Evolutionary conservation across 2,888 invertebrate species (phyloP).

Genomic region (Drosophila cognata): DNA sequence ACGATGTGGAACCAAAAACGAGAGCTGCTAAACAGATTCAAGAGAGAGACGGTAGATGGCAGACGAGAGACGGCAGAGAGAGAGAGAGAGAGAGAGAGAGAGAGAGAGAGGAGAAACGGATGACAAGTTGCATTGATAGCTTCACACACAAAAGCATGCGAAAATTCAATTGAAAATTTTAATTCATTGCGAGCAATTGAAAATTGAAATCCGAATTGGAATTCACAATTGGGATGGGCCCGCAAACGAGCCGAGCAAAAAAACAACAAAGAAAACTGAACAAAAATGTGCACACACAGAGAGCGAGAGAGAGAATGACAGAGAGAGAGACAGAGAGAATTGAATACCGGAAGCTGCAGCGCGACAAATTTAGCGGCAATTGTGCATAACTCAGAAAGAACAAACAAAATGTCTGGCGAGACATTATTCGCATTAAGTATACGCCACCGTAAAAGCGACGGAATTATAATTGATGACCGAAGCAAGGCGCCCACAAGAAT

Average conservation of each 20-base stretch:
- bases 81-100: not conserved
- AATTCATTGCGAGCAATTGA: slow-evolving; percentile 55
- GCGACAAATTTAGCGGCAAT: slow-evolving; percentile 72
- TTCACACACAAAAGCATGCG: slow-evolving; percentile 30
- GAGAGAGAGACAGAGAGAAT: slow-evolving; percentile 21
- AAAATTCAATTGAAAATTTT: slow-evolving; percentile 69
- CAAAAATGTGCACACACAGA: not conserved
- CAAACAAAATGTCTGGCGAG: slow-evolving; percentile 39
- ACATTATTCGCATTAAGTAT: slow-evolving; percentile 66
- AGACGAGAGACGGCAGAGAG: slow-evolving; percentile 17
- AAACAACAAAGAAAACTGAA: slow-evolving; percentile 9
- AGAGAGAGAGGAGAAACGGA: not conserved
- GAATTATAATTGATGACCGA: slow-evolving; percentile 65
- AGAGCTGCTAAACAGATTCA: not conserved
- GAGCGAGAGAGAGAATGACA: not conserved
- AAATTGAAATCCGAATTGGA: slow-evolving; percentile 44
- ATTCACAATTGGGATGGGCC: slow-evolving; percentile 8
- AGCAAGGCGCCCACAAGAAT: slow-evolving; percentile 33
- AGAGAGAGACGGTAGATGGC: slow-evolving; percentile 4
- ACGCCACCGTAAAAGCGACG: slow-evolving; percentile 68
- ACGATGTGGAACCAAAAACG: slow-evolving; percentile 43
- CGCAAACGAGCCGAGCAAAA: slow-evolving; percentile 8
- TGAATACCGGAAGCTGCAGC: slow-evolving; percentile 68
- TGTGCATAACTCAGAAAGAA: slow-evolving; percentile 65
- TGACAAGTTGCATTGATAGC: slow-evolving; percentile 59